Percentiles rank a stretch among this genome's conserved stretches.
phyloP scores from a whole-genome alignment of 2,888 invertebrate species.

The Tubulanus polymorphus region DNA sequence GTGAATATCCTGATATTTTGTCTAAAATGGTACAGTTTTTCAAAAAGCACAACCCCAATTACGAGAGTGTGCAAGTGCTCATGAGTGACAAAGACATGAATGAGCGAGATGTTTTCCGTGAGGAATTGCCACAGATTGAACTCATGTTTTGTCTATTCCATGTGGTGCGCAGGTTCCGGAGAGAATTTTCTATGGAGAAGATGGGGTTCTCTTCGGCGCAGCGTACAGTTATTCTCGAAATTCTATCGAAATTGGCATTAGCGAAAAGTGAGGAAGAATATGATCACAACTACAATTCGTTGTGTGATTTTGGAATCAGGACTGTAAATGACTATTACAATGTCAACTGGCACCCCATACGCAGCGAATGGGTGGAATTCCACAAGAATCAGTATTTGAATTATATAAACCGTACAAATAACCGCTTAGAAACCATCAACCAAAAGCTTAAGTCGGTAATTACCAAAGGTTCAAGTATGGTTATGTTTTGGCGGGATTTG shows the following conservation, averaged over 20 bases:
- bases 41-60: slow-evolving; percentile 7
- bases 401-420: slow-evolving; percentile 13
- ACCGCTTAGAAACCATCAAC: slow-evolving; percentile 14
- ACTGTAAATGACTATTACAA: slow-evolving; percentile 11
- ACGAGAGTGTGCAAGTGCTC: slow-evolving; percentile 5
- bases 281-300: neutral
- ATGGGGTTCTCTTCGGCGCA: slow-evolving; percentile 10
- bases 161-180: slow-evolving; percentile 13
- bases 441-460: slow-evolving; percentile 14
- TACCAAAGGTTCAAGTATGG: slow-evolving; percentile 4
- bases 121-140: slow-evolving; percentile 14
- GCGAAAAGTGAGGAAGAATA: slow-evolving; percentile 10
- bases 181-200: slow-evolving; percentile 15
- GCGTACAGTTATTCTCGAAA: slow-evolving; percentile 4
- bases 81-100: slow-evolving; percentile 23
- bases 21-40: slow-evolving; percentile 13
- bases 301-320: neutral
- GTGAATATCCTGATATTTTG: slow-evolving; percentile 15
- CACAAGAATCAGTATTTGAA: slow-evolving; percentile 6
- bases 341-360: slow-evolving; percentile 14
- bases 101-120: slow-evolving; percentile 13
- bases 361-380: slow-evolving; percentile 16
- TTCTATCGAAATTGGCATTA: slow-evolving; percentile 12
- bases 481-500: slow-evolving; percentile 10
- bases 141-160: slow-evolving; percentile 22